phyloP scores from a whole-genome alignment of 2,113 vertebrate species.

The Otus sunia region DNA sequence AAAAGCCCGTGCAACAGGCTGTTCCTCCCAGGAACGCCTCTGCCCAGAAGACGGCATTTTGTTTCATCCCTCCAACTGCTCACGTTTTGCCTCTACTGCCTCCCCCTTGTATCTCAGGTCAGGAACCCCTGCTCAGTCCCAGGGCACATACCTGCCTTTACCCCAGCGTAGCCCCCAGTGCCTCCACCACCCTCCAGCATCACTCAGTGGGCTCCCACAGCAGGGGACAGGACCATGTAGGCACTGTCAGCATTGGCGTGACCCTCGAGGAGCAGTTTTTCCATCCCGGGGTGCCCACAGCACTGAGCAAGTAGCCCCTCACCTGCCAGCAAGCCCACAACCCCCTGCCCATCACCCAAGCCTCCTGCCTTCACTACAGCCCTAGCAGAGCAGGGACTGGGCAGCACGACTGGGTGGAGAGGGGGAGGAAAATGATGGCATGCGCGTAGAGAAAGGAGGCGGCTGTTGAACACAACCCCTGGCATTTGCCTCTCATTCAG shows the following conservation, averaged over 20 bases:
- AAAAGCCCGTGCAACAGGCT: not conserved
- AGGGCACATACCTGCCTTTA: not conserved
- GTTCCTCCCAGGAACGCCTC: rapidly evolving
- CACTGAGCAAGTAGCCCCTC: not conserved
- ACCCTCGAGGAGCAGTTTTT: not conserved
- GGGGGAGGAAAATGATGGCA: not conserved
- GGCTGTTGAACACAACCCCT: not conserved
- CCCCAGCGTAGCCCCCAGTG: not conserved
- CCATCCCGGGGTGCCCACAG: rapidly evolving
- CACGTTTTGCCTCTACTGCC: not conserved
- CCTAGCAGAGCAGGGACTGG: not conserved
- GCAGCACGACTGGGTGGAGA: not conserved
- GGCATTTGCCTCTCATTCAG: not conserved
- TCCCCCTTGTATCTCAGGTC: rapidly evolving
- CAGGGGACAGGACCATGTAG: rapidly evolving
- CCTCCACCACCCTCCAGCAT: not conserved
- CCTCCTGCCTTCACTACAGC: not conserved
- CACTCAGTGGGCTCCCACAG: rapidly evolving
- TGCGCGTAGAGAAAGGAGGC: not conserved
- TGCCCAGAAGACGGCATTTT: rapidly evolving
- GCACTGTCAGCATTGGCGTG: not conserved
- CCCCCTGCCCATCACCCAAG: not conserved
- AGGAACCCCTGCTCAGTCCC: not conserved
- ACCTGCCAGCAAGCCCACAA: not conserved
- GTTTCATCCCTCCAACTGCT: not conserved